Base-by-base conservation (phyloP, 2,888 invertebrate genomes). In the Lepidocyrtinus sp. region DNA sequence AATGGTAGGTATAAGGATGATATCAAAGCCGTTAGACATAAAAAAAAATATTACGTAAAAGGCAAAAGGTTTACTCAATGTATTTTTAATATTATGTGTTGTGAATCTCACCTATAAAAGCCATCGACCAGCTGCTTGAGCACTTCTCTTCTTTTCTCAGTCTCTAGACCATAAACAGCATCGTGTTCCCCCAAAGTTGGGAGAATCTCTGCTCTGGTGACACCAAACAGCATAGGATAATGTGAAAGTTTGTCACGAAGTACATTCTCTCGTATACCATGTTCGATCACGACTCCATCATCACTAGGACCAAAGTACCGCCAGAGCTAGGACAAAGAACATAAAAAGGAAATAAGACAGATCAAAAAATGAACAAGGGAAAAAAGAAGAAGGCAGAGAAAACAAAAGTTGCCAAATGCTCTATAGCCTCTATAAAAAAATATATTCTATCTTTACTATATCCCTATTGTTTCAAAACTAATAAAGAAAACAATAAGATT, bases 121-220 rank as follows among this genome's bases (percentile, higher is more conserved):
- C 95, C 95, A 81, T 94, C 91, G 61, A 96, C 95, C 89, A 96
- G 95, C 50, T 95, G 95, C 86, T 96, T 92, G 82, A 97, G 91
- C 83, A 98, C 95, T 90, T 95, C 95, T 75, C 96, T 95, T 85
- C 97, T 91, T 81, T 96, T 91, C 88, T 96, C 95, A 0, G 95
- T 94, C 88, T 97, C 96, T 86, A 99, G 96, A 21, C 99, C 99
- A 88, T 96, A 95, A 45, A 82, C 75, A 61, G 85, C 86, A 69
- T 85, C 85, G 21, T 84, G 83, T 17, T 85, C 84, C 46, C 79
- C 81, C 46, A 85, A 71, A 24, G 72, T 68, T 12, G 83, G 83
- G 46, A 85, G 80, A 77, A 83, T 80, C 68, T 83, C 85, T 63
- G 84, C 76, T 74, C 84, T 84, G 22, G 85, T 77, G 25, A 86